These are phyloP conservation scores for Syndactyla subalaris DNA, from an alignment of 2,797 vertebrate genomes.

Conservation along the genomic window DNA sequence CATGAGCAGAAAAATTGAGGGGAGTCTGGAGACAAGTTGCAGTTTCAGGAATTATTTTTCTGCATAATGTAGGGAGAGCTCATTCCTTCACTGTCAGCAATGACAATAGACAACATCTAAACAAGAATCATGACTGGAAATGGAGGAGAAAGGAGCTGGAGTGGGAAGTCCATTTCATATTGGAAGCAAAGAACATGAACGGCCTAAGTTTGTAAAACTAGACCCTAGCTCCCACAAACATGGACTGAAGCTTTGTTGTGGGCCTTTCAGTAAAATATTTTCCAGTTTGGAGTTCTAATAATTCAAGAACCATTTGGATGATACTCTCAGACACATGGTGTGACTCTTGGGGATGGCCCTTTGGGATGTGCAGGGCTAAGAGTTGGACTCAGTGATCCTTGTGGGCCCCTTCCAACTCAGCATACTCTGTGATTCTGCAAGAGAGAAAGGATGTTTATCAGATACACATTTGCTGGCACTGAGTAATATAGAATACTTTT, in stretches of 20 bases:
- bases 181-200: not conserved
- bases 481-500: not conserved
- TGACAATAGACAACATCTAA: not conserved
- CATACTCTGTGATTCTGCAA: not conserved
- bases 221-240: not conserved
- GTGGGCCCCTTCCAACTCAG: not conserved
- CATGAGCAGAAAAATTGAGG: not conserved
- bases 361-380: not conserved
- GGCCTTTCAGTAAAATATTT: not conserved
- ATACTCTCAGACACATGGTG: not conserved
- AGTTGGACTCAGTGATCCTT: not conserved
- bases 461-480: not conserved
- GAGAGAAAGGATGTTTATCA: not conserved
- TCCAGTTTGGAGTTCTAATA: not conserved
- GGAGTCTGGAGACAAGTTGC: not conserved
- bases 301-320: not conserved
- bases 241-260: not conserved
- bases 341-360: not conserved
- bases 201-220: not conserved
- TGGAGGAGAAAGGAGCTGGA: not conserved
- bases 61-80: not conserved
- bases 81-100: not conserved
- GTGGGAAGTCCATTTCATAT: not conserved
- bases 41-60: not conserved
- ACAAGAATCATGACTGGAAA: not conserved